Base-by-base conservation (phyloP, 2,888 invertebrate species). In the Sesia apiformis region DNA sequence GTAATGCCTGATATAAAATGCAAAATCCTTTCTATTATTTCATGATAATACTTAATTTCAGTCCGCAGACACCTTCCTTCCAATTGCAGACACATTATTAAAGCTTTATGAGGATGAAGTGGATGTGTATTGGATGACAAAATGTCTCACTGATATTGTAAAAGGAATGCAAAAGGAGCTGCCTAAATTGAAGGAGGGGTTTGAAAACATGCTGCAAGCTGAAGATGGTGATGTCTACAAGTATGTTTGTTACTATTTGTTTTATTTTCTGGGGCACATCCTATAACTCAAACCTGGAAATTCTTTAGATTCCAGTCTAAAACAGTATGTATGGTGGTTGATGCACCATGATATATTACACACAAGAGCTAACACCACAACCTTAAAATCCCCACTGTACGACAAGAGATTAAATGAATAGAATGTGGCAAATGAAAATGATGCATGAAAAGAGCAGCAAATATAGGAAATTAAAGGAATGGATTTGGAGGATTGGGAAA, bases 71-170 rank as follows among this genome's bases (percentile, higher is more conserved):
- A 87, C 91, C 4, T 93, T 93, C 65, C 72, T 92, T 40, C 90
- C 92, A 0, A 93, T 96, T 68, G 93, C 93, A 0, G 92, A 93
- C 57, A 92, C 94, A 0, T 81, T 97, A 0, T 84, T 93, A 57
- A 92, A 94, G 63, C 91, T 95, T 56, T 94, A 94, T 64, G 93
- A 94, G 41, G 91, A 93, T 64, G 94, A 94, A 61, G 92, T 94
- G 0, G 96, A 96, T 65, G 92, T 94, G 0, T 97, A 95, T 84
- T 97, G 96, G 96, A 84, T 97, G 52, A 91, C 94, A 0, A 94
- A 94, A 72, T 93, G 93, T 38, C 93, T 97, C 64, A 93, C 94
- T 56, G 92, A 93, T 57, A 91, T 93, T 52, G 92, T 95, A 3
- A 87, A 91, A 49, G 92, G 91, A 63, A 93, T 94, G 74, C 91